Evolutionary conservation across 2,888 invertebrate genomes (phyloP), one percentile per base, ranked within the genome.

Genomic region (Chloromyia formosa): DNA sequence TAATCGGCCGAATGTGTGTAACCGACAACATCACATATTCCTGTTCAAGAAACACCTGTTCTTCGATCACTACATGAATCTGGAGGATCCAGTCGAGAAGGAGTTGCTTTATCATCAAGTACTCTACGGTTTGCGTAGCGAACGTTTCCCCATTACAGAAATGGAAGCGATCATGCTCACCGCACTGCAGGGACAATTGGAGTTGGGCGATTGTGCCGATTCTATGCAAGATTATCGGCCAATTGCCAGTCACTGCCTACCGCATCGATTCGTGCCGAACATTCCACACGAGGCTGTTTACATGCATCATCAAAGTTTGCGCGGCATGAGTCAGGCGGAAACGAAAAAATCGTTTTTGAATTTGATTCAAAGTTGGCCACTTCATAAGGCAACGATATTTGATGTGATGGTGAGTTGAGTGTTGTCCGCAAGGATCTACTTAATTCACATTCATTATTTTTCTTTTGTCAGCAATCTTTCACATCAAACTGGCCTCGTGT

Each of bases 161-260:
- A 94, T 95, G 84, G 97, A 97, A 87, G 97, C 97, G 76, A 94
- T 96, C 85, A 96, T 96, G 94, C 85, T 97, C 75, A 94, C 96
- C 64, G 96, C 97, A 20, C 88, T 97, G 62, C 95, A 97, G 89
- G 94, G 95, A 56, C 97, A 97, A 85, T 89, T 96, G 42, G 97
- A 97, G 84, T 88, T 94, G 78, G 94, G 96, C 45, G 96, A 97
- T 86, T 94, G 92, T 81, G 86, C 87, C 53, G 92, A 92, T 79
- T 87, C 87, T 71, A 86, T 90, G 68, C 89, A 88, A 81, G 91
- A 91, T 82, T 90, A 90, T 80, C 87, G 90, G 77, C 86, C 88
- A 27, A 92, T 93, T 78, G 93, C 94, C 20, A 90, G 91, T 62
- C 92, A 94, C 83, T 94, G 94, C 81, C 88, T 97, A 80, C 94